Conservation (phyloP, 2,888 invertebrate genomes). For the Trichogramma evanescens region DNA sequence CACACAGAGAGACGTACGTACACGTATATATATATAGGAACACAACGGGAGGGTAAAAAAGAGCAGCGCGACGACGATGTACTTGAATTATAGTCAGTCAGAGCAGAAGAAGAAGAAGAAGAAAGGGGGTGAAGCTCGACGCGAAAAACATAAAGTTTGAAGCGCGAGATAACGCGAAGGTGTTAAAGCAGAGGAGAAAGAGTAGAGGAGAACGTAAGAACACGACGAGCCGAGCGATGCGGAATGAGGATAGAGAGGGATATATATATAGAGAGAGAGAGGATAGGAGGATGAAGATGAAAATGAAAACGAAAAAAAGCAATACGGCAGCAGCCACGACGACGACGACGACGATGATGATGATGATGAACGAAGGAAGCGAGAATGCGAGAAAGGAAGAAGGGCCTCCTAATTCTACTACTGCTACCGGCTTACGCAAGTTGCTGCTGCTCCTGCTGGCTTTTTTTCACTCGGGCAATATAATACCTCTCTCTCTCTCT, state of each 20-base stretch:
- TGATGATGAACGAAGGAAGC: not conserved
- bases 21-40: too few relatives aligned
- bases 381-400: conserved; percentile 10
- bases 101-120: conserved; percentile 12
- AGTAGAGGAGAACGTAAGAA: not conserved
- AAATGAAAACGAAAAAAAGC: conserved; percentile 11
- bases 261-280: not conserved
- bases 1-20: too few relatives aligned
- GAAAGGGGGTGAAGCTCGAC: conserved; percentile 15
- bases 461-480: too few relatives aligned
- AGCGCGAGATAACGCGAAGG: conserved; percentile 19
- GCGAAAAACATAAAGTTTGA: conserved; percentile 20
- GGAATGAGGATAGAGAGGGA: not conserved
- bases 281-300: conserved; percentile 1
- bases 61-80: too few relatives aligned
- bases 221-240: not conserved
- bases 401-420: conserved; percentile 33
- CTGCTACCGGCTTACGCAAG: conserved; percentile 42
- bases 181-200: conserved; percentile 21
- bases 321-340: not conserved
- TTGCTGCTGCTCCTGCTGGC: not conserved
- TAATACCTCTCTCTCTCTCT: not conserved
- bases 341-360: not conserved
- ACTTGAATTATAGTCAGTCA: conserved; percentile 2
- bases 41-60: too few relatives aligned